Evolutionary conservation across 2,888 invertebrate genomes (phyloP).

Genomic region (Argyra leucocephala): DNA sequence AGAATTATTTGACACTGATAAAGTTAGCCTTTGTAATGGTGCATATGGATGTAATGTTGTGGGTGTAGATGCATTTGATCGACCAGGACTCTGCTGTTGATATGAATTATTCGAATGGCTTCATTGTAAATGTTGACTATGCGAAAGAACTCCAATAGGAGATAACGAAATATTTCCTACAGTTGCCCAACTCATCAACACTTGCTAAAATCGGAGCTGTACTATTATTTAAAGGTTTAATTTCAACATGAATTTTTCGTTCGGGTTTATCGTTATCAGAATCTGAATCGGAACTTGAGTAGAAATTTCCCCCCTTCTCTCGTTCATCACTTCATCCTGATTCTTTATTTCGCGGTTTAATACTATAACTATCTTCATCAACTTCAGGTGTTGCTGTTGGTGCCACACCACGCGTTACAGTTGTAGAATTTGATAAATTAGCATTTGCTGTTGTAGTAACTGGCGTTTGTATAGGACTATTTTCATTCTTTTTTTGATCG

Average conservation of each 20-base stretch:
- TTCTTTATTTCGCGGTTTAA: slow-evolving; percentile 62
- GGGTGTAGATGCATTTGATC: slow-evolving; percentile 57
- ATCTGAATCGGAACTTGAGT: slow-evolving; percentile 78
- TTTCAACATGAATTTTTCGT: slow-evolving; percentile 86
- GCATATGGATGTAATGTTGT: slow-evolving; percentile 67
- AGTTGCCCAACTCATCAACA: slow-evolving; percentile 88
- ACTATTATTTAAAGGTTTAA: slow-evolving; percentile 87
- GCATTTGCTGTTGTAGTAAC: slow-evolving; percentile 25
- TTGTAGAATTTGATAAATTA: slow-evolving; percentile 34
- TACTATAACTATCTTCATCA: slow-evolving; percentile 88
- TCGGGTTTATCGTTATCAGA: slow-evolving; percentile 83
- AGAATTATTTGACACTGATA: slow-evolving; percentile 60
- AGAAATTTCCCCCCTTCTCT: slow-evolving; percentile 60
- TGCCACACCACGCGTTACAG: slow-evolving; percentile 35
- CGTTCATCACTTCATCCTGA: slow-evolving; percentile 55
- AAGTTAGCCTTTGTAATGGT: slow-evolving; percentile 65
- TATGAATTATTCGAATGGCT: slow-evolving; percentile 32
- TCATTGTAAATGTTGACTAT: slow-evolving; percentile 39
- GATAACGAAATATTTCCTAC: slow-evolving; percentile 82
- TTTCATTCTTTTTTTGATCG: slow-evolving; percentile 46
- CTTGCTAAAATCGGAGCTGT: slow-evolving; percentile 86
- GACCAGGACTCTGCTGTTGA: slow-evolving; percentile 61
- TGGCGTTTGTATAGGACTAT: slow-evolving; percentile 25
- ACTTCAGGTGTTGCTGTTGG: slow-evolving; percentile 59
- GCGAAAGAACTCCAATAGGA: slow-evolving; percentile 56